Conservation (phyloP, 2,797 vertebrate genomes). For the Sciurus carolinensis region DNA sequence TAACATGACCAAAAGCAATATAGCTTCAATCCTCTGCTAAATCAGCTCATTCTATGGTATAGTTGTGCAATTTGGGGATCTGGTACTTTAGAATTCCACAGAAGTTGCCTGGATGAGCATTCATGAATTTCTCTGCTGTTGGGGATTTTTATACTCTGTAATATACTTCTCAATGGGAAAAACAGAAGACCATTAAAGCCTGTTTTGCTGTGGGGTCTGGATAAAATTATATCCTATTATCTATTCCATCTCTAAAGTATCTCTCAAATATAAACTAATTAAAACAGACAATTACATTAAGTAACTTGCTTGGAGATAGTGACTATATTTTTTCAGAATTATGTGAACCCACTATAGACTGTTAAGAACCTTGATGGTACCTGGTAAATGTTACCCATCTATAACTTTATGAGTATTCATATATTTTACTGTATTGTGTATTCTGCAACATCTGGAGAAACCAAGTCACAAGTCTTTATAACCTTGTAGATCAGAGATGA, state of each 20-base stretch:
- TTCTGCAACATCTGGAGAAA: constrained; percentile 60
- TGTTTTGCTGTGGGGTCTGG: background rate
- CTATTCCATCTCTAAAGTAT: background rate
- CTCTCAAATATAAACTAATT: constrained; percentile 22
- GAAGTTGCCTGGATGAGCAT: background rate
- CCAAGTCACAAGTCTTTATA: constrained; percentile 37
- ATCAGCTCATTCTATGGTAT: background rate
- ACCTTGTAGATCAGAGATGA: background rate
- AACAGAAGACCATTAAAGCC: background rate
- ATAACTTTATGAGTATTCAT: background rate
- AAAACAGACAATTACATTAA: constrained; percentile 1
- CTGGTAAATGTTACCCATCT: background rate
- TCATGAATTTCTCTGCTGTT: background rate
- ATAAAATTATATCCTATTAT: background rate
- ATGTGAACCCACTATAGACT: background rate
- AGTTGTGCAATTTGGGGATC: background rate
- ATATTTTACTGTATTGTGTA: background rate
- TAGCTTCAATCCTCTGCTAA: background rate
- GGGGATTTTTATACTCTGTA: background rate
- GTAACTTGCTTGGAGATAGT: constrained; percentile 12
- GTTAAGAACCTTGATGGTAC: background rate
- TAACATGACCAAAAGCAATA: background rate
- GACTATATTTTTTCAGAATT: constrained; percentile 22
- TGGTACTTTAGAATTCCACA: background rate
- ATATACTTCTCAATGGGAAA: background rate